Base-by-base conservation (phyloP, 2,797 vertebrate genomes). In the Todus mexicanus region DNA sequence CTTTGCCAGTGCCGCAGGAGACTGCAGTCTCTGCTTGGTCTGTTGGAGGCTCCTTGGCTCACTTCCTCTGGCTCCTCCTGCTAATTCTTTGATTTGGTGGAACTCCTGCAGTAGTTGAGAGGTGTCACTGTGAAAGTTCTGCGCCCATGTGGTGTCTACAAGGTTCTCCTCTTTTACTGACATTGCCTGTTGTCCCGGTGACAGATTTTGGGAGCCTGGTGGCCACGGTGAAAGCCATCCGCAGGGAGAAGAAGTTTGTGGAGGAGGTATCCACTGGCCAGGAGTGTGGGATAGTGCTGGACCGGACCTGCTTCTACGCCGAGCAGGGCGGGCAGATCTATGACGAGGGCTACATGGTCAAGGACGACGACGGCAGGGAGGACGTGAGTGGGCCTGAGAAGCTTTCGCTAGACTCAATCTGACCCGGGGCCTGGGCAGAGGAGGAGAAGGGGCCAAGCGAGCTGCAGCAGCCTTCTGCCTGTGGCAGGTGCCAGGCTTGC, bases 281-380 rank as follows among this genome's bases (percentile, higher is more conserved):
- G 97, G 98, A 99, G 91, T 99, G 99, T 12, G 99, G 99, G 2
- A 98, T 99, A 78, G 95, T 99, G 88, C 98, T 99, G 90, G 99
- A 99, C 97, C 97, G 88, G 95, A 99, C 99, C 40, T 98, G 98
- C 63, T 99, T 99, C 97, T 99, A 99, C 10, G 99, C 99, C 0
- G 99, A 99, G 97, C 99, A 99, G 97, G 99, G 99, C 6, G 99
- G 99, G 9, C 99, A 99, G 98, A 99, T 98, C 69, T 99, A 98
- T 5, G 99, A 99, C 4, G 98, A 99, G 96, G 99, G 99, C 89
- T 99, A 98, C 98, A 97, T 99, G 97, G 98, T 99, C 23, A 98
- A 98, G 90, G 98, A 98, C 26, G 98, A 99, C 0, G 98, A 99
- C 96, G 78, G 92, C 92, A 92, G 96, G 3, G 99, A 99, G 26